Conservation (phyloP, 2,113 vertebrate species). For the Sorex fumeus region DNA sequence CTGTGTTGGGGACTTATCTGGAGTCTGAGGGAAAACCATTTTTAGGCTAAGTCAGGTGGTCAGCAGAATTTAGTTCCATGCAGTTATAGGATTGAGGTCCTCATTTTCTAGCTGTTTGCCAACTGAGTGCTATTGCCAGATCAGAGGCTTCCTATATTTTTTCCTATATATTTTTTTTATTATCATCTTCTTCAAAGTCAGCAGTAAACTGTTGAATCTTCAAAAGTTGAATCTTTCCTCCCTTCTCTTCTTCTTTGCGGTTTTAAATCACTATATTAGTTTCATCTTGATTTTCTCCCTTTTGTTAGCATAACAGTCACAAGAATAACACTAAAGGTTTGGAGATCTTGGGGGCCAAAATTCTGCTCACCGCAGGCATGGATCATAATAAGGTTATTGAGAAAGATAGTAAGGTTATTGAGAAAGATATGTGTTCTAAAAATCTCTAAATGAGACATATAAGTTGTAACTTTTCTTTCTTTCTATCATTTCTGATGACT, state of each 20-base stretch:
- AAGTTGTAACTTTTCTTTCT: slow-evolving; percentile 33
- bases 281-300: neutral
- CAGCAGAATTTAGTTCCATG: neutral
- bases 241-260: neutral
- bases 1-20: neutral
- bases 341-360: neutral
- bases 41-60: neutral
- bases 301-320: slow-evolving; percentile 8
- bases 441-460: neutral
- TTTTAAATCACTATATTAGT: neutral
- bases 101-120: neutral
- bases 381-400: neutral
- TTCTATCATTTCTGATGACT: slow-evolving; percentile 92
- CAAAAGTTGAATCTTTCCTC: neutral
- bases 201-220: neutral
- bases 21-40: neutral
- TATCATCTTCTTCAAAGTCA: slow-evolving; percentile 13
- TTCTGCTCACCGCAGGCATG: neutral
- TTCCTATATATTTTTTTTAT: neutral
- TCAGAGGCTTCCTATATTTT: neutral
- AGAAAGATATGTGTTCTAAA: neutral
- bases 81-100: neutral
- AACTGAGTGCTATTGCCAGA: neutral
- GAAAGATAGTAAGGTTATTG: neutral
- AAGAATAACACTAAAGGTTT: neutral